These are phyloP conservation scores for Cyclina sinensis DNA, from an alignment of 1,140 invertebrate genomes.

Conservation along the genomic window DNA sequence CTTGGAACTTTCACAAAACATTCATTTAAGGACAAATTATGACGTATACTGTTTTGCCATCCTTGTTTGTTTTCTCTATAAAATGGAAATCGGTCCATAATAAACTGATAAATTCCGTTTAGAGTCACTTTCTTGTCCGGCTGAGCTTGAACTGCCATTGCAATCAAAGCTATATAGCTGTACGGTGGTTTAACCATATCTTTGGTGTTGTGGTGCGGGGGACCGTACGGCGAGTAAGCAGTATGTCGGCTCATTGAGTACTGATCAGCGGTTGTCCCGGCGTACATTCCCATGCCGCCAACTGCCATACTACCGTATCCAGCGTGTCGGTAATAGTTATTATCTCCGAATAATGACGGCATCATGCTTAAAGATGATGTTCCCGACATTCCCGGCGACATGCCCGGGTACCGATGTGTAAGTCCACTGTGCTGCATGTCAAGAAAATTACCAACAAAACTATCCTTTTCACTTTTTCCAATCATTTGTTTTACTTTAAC, in stretches of 20 bases:
- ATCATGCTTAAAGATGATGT: slow-evolving; percentile 77
- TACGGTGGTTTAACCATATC: slow-evolving; percentile 96
- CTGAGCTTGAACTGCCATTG: slow-evolving; percentile 98
- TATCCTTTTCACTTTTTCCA: slow-evolving; percentile 66
- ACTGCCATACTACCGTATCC: slow-evolving; percentile 80
- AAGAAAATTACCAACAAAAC: slow-evolving; percentile 66
- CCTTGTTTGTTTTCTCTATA: slow-evolving; percentile 94
- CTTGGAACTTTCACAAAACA: slow-evolving; percentile 89
- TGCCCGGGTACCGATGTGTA: slow-evolving; percentile 76
- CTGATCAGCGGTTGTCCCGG: slow-evolving; percentile 78
- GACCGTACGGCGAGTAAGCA: slow-evolving; percentile 86
- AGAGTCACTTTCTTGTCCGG: slow-evolving; percentile 98
- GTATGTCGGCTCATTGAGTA: slow-evolving; percentile 81
- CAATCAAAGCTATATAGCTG: slow-evolving; percentile 99
- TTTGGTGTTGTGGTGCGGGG: slow-evolving; percentile 81
- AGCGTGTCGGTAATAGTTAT: slow-evolving; percentile 80
- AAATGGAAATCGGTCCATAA: slow-evolving; percentile 99
- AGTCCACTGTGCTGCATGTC: slow-evolving; percentile 77
- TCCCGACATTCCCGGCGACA: slow-evolving; percentile 72
- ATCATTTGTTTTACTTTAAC: slow-evolving; percentile 55
- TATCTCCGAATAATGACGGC: slow-evolving; percentile 78
- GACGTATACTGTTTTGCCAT: slow-evolving; percentile 88
- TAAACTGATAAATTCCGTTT: slow-evolving; percentile 99
- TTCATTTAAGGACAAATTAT: slow-evolving; percentile 88
- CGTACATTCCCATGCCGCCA: slow-evolving; percentile 80